Evolutionary conservation across 2,888 invertebrate genomes (phyloP), one percentile per base, ranked within the genome.

Genomic region (Trichopria drosophilae): DNA sequence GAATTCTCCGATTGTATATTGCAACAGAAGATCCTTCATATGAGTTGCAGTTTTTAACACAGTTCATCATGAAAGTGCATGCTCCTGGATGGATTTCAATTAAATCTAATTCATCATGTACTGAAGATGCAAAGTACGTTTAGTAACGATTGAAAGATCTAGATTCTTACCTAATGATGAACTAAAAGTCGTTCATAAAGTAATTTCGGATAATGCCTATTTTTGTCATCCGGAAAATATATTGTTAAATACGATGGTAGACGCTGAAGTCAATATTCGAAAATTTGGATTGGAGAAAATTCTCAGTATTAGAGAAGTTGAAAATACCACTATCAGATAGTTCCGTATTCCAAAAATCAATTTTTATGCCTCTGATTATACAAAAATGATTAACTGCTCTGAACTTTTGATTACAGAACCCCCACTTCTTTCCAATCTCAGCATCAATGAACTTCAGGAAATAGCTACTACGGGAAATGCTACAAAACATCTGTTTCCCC

Each of bases 221-320:
- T 67, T 61, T 50, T 65, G 37, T 42, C n/a, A n/a, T n/a, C n/a
- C n/a, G n/a, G n/a, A n/a, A n/a, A n/a, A n/a, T n/a, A n/a, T n/a
- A n/a, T n/a, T 67, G 18, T 23, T 65, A n/a, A 58, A 59, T 15
- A 63, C 64, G 63, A 31, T 62, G 15, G 49, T 46, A 7, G 64
- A 67, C 42, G n/a, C 41, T 3, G 28, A 51, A 22, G 31, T 22
- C 39, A 49, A 44, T 71, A 71, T 39, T 50, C 79, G 79, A 79
- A 79, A 51, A 13, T 26, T 28, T 9, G 40, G 28, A 19, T 26
- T 40, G 10, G 24, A 15, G 3, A 40, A 40, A 40, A 24, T 40
- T 28, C 3, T 16, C 6, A 26, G 26, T 7, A 18, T 18, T 10
- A 26, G 40, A 40, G 16, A 40, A 26, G 18, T 18, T 10, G 4